Evolutionary conservation across 2,888 invertebrate species (phyloP).

Genomic region (Malthinus seriepunctatus): DNA sequence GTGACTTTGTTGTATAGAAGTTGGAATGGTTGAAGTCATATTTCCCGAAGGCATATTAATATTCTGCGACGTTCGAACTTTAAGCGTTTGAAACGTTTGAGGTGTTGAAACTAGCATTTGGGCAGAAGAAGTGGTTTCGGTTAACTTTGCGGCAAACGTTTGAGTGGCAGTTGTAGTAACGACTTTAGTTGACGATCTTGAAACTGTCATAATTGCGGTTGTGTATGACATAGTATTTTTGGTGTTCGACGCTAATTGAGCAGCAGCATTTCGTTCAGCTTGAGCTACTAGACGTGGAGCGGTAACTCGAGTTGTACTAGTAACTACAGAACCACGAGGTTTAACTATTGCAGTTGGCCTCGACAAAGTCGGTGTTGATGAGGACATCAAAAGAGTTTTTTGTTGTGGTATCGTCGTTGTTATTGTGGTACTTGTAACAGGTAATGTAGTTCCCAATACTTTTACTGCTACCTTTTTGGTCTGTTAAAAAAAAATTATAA

Average conservation of each 20-base stretch:
- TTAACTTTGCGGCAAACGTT: slow-evolving; percentile 76
- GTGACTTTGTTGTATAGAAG: slow-evolving; percentile 20
- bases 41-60: slow-evolving; percentile 33
- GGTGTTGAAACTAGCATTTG: slow-evolving; percentile 33
- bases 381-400: slow-evolving; percentile 40
- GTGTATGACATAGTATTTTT: slow-evolving; percentile 63
- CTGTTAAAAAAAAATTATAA: slow-evolving; percentile 33
- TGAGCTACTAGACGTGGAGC: slow-evolving; percentile 62
- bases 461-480: slow-evolving; percentile 53
- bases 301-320: slow-evolving; percentile 40
- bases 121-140: slow-evolving; percentile 56
- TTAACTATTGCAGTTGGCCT: slow-evolving; percentile 40
- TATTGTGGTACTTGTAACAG: slow-evolving; percentile 23
- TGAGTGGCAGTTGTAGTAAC: slow-evolving; percentile 57
- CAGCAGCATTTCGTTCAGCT: slow-evolving; percentile 57
- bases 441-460: slow-evolving; percentile 34
- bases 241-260: slow-evolving; percentile 55
- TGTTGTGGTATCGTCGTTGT: slow-evolving; percentile 33
- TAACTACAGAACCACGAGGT: slow-evolving; percentile 43
- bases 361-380: slow-evolving; percentile 37
- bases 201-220: slow-evolving; percentile 59
- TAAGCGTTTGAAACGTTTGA: slow-evolving; percentile 29
- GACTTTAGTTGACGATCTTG: slow-evolving; percentile 40
- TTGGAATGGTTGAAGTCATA: slow-evolving; percentile 43
- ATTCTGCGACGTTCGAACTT: slow-evolving; percentile 27